Evolutionary conservation across 2,113 vertebrate species (phyloP).

Genomic region (Eonycteris spelaea): DNA sequence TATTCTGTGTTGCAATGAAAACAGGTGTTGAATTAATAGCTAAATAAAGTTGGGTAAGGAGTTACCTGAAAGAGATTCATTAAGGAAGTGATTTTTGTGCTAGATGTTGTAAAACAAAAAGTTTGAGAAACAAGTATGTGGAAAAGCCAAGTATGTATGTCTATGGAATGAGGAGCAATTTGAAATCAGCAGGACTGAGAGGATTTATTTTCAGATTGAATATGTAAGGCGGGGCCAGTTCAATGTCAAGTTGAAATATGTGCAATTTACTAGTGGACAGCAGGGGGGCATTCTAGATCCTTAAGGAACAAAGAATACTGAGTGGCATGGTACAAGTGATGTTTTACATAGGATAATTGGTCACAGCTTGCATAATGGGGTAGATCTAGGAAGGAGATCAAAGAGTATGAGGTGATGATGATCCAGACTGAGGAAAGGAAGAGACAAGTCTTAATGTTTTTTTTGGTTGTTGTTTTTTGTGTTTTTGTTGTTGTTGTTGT

Average conservation of each 20-base stretch:
- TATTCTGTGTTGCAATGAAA: background rate
- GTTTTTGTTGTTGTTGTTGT: no score
- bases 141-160: background rate
- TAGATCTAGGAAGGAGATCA: background rate
- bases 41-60: background rate
- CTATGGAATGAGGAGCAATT: background rate
- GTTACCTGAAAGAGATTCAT: background rate
- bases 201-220: background rate
- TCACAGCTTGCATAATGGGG: background rate
- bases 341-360: constrained; percentile 6
- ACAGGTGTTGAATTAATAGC: background rate
- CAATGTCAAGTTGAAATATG: background rate
- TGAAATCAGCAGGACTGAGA: background rate
- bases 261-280: background rate
- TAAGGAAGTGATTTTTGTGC: background rate
- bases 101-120: background rate
- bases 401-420: background rate
- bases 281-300: background rate
- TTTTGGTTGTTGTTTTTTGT: background rate
- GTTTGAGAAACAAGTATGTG: background rate
- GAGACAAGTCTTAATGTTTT: background rate
- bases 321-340: background rate
- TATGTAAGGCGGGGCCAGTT: background rate
- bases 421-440: background rate
- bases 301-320: background rate